Conservation (phyloP, 1,140 invertebrate species). For the Holcopasites calliopsidis region DNA sequence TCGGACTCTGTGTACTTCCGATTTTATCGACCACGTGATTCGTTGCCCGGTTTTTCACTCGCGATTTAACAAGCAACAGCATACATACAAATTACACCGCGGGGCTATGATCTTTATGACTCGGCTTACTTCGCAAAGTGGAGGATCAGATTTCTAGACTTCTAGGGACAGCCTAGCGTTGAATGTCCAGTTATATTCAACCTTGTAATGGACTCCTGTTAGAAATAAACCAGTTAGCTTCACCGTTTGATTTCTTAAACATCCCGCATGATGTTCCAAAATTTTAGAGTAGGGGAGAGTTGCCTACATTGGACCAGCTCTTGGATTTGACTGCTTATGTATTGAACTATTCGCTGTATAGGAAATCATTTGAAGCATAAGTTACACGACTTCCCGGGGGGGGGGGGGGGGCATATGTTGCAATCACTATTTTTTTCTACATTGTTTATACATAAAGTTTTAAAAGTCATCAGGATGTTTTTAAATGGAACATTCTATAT, state of each 20-base stretch:
- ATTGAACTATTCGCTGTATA: too few species aligned
- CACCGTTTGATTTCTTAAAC: not conserved
- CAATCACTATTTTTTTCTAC: too few species aligned
- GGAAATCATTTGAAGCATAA: too few species aligned
- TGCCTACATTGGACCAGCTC: too few species aligned
- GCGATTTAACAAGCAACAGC: not conserved
- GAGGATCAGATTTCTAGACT: constrained; percentile 6
- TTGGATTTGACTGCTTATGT: too few species aligned
- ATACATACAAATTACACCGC: constrained; percentile 13
- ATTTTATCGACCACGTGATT: not conserved
- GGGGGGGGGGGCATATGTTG: too few species aligned
- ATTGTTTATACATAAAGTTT: too few species aligned
- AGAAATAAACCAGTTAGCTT: not conserved
- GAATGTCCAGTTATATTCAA: not conserved
- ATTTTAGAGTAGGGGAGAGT: too few species aligned
- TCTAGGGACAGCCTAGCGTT: not conserved
- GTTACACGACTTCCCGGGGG: too few species aligned
- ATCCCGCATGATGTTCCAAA: too few species aligned
- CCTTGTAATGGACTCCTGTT: not conserved
- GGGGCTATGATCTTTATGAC: not conserved
- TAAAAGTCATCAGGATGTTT: too few species aligned
- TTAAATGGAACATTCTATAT: too few species aligned
- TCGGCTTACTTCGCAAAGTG: not conserved
- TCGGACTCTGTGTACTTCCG: not conserved
- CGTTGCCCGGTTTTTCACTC: not conserved